phyloP scores from a whole-genome alignment of 2,797 vertebrate species.

The Gymnoscopelus microlampas region DNA sequence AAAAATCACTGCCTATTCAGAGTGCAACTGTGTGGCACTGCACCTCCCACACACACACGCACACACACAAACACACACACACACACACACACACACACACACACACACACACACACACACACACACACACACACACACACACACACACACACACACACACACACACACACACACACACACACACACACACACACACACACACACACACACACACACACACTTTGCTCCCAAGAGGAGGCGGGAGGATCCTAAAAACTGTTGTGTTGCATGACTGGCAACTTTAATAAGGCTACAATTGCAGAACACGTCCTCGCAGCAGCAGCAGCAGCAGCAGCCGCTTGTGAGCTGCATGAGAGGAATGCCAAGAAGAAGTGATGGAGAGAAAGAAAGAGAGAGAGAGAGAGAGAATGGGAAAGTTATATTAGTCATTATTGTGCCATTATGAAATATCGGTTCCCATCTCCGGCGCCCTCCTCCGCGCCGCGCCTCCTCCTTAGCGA shows the following conservation, averaged over 20 bases:
- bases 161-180: slow-evolving; percentile 9
- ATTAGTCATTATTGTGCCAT: slow-evolving; percentile 67
- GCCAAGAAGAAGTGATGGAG: slow-evolving; percentile 4
- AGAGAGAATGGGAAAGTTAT: slow-evolving; percentile 55
- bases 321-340: slow-evolving; percentile 62
- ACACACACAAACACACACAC: background rate
- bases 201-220: background rate
- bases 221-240: slow-evolving; percentile 23
- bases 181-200: slow-evolving; percentile 10
- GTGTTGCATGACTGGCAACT: slow-evolving; percentile 64
- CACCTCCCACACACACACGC: background rate
- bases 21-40: too few species aligned
- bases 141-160: background rate
- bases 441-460: slow-evolving; percentile 46
- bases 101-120: background rate
- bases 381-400: slow-evolving; percentile 28
- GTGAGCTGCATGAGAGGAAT: slow-evolving; percentile 65
- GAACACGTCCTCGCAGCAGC: slow-evolving; percentile 54
- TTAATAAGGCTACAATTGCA: slow-evolving; percentile 53
- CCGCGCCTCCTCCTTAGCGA: slow-evolving; percentile 32
- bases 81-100: background rate
- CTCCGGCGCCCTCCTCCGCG: slow-evolving; percentile 43
- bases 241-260: slow-evolving; percentile 51
- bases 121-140: background rate
- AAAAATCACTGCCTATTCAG: too few species aligned